phyloP scores from a whole-genome alignment of 2,113 vertebrate genomes.

The Poicephalus gulielmi region DNA sequence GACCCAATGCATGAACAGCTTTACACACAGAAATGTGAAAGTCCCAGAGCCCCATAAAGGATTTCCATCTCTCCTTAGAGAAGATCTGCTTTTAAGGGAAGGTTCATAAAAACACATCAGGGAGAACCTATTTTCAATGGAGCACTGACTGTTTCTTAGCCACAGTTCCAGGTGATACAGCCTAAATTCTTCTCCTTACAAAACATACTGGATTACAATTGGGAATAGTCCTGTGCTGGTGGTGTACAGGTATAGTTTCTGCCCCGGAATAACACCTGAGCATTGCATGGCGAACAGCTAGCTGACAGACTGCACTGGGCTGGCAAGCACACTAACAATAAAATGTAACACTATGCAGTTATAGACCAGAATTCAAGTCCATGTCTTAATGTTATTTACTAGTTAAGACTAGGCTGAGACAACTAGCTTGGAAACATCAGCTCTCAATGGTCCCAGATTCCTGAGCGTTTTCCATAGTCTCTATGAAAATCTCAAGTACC shows the following conservation, averaged over 20 bases:
- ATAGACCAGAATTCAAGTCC: neutral
- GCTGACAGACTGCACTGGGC: neutral
- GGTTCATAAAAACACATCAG: neutral
- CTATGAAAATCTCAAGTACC: neutral
- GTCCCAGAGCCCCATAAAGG: neutral
- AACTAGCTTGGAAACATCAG: neutral
- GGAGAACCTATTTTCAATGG: neutral
- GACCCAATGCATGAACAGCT: neutral
- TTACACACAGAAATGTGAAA: neutral
- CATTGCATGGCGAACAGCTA: neutral
- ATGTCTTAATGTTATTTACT: neutral
- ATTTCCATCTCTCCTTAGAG: neutral
- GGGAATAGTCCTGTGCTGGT: neutral
- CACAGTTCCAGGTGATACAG: neutral
- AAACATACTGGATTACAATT: neutral
- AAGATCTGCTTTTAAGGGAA: neutral
- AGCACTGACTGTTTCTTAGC: neutral
- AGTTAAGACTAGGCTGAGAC: neutral
- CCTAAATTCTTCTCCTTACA: neutral
- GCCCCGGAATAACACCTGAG: neutral
- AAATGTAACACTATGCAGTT: neutral
- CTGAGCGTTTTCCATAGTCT: neutral
- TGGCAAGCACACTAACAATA: neutral
- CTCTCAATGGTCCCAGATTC: neutral
- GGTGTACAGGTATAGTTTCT: neutral